These are phyloP conservation scores for Otocyon megalotis DNA, from an alignment of 2,113 vertebrate species.

Conservation along the genomic window DNA sequence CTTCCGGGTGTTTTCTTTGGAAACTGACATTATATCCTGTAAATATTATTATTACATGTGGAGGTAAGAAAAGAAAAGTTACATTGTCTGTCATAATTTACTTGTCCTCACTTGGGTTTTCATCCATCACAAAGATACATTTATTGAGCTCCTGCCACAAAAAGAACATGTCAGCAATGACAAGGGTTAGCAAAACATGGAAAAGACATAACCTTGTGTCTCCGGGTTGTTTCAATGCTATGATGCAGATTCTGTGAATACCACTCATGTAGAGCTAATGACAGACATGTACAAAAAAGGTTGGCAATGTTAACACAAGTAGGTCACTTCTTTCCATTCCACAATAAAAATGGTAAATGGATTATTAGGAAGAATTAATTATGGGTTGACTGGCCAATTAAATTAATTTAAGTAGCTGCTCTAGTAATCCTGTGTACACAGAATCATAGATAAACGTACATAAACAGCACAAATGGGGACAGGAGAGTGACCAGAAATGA, in stretches of 20 bases:
- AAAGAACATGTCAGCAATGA: not conserved
- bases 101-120: not conserved
- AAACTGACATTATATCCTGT: not conserved
- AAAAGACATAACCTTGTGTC: not conserved
- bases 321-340: not conserved
- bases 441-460: not conserved
- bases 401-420: not conserved
- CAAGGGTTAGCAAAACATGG: not conserved
- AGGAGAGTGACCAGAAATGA: constrained; percentile 12
- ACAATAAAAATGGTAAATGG: not conserved
- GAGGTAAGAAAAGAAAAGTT: not conserved
- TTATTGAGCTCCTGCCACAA: not conserved
- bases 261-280: not conserved
- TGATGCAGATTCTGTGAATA: not conserved
- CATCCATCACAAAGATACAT: not conserved
- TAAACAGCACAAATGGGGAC: not conserved
- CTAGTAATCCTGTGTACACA: not conserved
- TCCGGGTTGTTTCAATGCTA: not conserved
- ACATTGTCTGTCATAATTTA: not conserved
- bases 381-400: not conserved
- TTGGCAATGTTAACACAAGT: not conserved
- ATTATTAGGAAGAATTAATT: not conserved
- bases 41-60: not conserved
- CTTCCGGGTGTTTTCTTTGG: not conserved
- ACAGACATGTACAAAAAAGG: not conserved